A percentile compares a stretch with the other conserved stretches of the same genome.
These are phyloP conservation scores for Cassiopea andromeda DNA, from an alignment of 30 jellyfish, hydroid and myxozoan genomes.

Conservation along the genomic window DNA sequence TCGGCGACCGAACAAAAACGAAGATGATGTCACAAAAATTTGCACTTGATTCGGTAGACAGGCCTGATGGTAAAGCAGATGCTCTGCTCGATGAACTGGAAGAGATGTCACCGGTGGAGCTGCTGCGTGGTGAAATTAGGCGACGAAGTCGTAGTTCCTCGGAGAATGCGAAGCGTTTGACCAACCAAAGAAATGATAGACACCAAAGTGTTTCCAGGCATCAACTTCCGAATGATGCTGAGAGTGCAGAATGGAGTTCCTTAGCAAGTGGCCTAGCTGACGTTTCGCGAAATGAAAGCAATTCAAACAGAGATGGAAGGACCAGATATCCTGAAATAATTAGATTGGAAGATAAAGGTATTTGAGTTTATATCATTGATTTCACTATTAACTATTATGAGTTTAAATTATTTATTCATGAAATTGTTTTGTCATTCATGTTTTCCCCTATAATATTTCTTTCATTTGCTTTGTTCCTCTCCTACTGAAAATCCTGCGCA, in stretches of 20 bases:
- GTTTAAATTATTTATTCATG: too few relatives aligned
- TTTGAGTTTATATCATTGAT: not conserved
- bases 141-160: conserved; percentile 41
- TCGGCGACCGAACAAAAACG: conserved; percentile 52
- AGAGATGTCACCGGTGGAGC: conserved; percentile 37
- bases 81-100: not conserved
- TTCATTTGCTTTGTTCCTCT: too few relatives aligned
- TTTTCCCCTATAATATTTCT: too few relatives aligned
- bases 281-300: not conserved
- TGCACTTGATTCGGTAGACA: not conserved
- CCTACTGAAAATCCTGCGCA: too few relatives aligned
- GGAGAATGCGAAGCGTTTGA: conserved; percentile 8
- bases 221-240: not conserved
- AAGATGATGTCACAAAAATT: not conserved
- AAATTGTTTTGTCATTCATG: too few relatives aligned
- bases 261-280: not conserved
- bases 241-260: not conserved
- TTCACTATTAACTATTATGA: too few relatives aligned
- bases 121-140: conserved; percentile 44
- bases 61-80: not conserved
- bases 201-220: not conserved
- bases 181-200: not conserved
- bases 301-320: not conserved
- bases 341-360: conserved; percentile 1
- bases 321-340: conserved; percentile 15